Base-by-base conservation (phyloP, 2,797 vertebrate species). In the Fratercula arctica region DNA sequence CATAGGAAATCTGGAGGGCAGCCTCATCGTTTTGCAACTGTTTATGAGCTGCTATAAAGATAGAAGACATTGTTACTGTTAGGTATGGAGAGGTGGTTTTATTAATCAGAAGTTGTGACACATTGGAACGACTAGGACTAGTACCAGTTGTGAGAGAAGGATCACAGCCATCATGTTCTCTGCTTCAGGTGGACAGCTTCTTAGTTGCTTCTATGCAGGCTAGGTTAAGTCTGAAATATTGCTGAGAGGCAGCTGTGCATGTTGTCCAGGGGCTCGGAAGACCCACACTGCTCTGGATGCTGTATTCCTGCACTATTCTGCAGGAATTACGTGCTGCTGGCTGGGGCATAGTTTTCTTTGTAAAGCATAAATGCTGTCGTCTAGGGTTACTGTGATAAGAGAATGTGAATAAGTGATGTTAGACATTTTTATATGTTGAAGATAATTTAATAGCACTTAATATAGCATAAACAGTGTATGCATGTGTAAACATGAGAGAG, bases 261-360 rank as follows among this genome's bases (percentile, higher is more conserved):
- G 2, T 50, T 80, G 9, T 53, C n/a, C 0, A 0, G 5, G 21
- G 31, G 21, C 59, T 79, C 1, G 0, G 24, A 60, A 80, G 50
- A 46, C 26, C 11, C 11, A 8, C 60, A 13, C 9, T 0, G 0
- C n/a, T 20, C 26, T 76, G 41, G 37, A 20, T 77, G n/a, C 4
- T 80, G 8, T 64, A 23, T 31, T 43, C 41, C 13, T 43, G 41
- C 41, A 23, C 39, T 41, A 29, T 63, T 31, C 24, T 16, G 7
- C 20, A 18, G 61, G n/a, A 78, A 28, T 59, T 46, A 6, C 3
- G 3, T 61, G 23, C 51, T 79, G 13, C 59, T 87, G 25, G 6
- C 13, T 45, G 37, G 24, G 15, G 3, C 35, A 28, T 31, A 16
- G 9, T 56, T 89, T 67, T 59, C 39, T 74, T 76, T 35, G 15